Evolutionary conservation across 2,113 vertebrate genomes (phyloP).

Genomic region (Emberiza fucata): DNA sequence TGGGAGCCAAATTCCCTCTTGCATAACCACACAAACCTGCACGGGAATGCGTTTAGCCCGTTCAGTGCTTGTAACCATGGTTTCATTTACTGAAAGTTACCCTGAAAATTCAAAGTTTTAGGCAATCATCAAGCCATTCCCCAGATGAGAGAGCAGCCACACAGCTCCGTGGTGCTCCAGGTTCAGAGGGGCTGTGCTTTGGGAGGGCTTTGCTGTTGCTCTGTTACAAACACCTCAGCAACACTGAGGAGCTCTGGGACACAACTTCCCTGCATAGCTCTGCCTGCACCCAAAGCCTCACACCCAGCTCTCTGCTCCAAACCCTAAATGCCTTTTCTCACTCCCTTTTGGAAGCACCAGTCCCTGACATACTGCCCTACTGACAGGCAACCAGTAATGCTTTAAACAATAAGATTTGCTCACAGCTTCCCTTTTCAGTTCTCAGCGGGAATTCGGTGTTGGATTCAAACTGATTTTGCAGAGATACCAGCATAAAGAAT

Average conservation of each 20-base stretch:
- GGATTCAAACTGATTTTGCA: neutral
- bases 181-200: neutral
- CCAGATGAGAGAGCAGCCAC: neutral
- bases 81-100: conserved; percentile 2
- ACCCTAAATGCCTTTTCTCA: neutral
- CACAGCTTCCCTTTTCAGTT: neutral
- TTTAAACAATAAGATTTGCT: neutral
- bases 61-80: conserved; percentile 15
- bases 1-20: conserved; percentile 6
- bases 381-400: neutral
- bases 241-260: neutral
- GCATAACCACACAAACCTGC: neutral
- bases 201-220: neutral
- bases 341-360: neutral
- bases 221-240: neutral
- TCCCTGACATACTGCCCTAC: neutral
- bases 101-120: neutral
- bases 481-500: neutral
- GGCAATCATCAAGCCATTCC: neutral
- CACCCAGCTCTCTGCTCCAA: neutral
- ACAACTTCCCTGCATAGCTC: neutral
- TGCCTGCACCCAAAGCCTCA: neutral
- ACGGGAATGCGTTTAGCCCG: neutral
- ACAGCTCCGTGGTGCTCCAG: neutral
- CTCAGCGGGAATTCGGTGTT: neutral